Percentiles rank a stretch among this genome's conserved stretches.
These are phyloP conservation scores for Mastomys natalensis DNA, from an alignment of 2,113 vertebrate species.

Conservation along the genomic window DNA sequence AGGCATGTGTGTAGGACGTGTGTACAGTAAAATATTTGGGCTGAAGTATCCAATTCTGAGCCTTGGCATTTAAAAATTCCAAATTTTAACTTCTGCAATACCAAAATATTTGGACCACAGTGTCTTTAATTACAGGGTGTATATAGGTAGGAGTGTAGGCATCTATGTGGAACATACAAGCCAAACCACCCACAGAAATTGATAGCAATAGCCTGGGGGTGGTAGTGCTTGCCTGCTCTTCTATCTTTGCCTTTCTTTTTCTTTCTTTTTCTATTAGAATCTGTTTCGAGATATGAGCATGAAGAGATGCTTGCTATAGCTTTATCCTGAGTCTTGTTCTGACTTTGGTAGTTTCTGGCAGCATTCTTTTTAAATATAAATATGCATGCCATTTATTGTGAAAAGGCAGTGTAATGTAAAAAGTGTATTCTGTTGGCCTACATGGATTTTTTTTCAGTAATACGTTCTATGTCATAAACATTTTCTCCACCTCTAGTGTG, in stretches of 20 bases:
- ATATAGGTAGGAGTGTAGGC: constrained; percentile 18
- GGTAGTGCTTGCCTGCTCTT: not conserved
- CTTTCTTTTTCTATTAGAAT: constrained; percentile 56
- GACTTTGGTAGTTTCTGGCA: constrained; percentile 45
- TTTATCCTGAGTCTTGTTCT: constrained; percentile 49
- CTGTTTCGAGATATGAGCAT: constrained; percentile 31
- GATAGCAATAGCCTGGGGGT: not conserved
- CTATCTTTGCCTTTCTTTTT: not conserved
- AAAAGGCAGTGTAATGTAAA: constrained; percentile 50
- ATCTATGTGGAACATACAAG: constrained; percentile 26
- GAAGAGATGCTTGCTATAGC: constrained; percentile 45
- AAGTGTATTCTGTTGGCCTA: constrained; percentile 3
- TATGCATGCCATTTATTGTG: not conserved
- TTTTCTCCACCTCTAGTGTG: not conserved
- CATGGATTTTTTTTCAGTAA: constrained; percentile 44
- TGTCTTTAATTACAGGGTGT: constrained; percentile 3
- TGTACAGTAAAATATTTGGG: not conserved
- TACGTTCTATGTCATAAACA: not conserved
- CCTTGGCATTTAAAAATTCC: constrained; percentile 16
- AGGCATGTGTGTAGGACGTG: fast-evolving
- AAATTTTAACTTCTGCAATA: constrained; percentile 2
- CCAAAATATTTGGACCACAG: not conserved
- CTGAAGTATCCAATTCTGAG: not conserved
- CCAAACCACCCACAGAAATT: not conserved
- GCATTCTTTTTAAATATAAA: not conserved